Conservation (phyloP, 2,797 vertebrate species). For the Todus mexicanus region DNA sequence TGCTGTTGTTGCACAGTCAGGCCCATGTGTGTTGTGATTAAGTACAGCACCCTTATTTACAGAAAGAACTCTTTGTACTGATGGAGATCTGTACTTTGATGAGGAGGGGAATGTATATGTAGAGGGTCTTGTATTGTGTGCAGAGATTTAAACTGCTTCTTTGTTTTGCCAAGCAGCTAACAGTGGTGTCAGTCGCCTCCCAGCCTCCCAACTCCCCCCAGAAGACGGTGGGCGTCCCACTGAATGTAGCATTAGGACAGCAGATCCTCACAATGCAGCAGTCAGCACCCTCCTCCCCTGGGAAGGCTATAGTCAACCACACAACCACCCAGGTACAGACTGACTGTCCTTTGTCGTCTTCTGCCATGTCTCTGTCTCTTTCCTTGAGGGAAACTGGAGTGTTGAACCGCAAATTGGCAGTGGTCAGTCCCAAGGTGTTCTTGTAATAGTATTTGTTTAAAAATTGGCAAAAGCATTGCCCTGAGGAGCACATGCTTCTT, state of each 20-base stretch:
- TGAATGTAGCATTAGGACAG: slow-evolving; percentile 87
- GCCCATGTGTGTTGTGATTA: neutral
- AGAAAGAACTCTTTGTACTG: neutral
- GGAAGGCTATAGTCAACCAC: slow-evolving; percentile 82
- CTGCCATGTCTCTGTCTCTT: neutral
- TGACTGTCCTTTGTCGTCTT: slow-evolving; percentile 24
- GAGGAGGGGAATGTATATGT: neutral
- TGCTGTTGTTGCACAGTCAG: neutral
- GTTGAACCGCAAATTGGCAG: neutral
- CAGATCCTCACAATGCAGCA: slow-evolving; percentile 89
- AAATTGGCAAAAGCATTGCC: neutral
- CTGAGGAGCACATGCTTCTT: fast-evolving
- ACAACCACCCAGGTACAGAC: slow-evolving; percentile 78
- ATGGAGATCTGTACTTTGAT: neutral
- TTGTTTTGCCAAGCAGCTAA: slow-evolving; percentile 76
- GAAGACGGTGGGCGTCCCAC: slow-evolving; percentile 85
- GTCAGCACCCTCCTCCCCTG: slow-evolving; percentile 82
- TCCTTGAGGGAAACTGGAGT: neutral
- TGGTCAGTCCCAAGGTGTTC: fast-evolving
- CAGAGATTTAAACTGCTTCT: slow-evolving; percentile 29
- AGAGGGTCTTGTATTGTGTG: neutral
- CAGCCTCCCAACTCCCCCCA: slow-evolving; percentile 84
- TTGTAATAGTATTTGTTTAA: neutral
- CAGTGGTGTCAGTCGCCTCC: slow-evolving; percentile 87
- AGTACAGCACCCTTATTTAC: neutral